A percentile compares a stretch with the other conserved stretches of the same genome.
phyloP scores from a whole-genome alignment of 2,113 vertebrate species.

The Lota lota region DNA sequence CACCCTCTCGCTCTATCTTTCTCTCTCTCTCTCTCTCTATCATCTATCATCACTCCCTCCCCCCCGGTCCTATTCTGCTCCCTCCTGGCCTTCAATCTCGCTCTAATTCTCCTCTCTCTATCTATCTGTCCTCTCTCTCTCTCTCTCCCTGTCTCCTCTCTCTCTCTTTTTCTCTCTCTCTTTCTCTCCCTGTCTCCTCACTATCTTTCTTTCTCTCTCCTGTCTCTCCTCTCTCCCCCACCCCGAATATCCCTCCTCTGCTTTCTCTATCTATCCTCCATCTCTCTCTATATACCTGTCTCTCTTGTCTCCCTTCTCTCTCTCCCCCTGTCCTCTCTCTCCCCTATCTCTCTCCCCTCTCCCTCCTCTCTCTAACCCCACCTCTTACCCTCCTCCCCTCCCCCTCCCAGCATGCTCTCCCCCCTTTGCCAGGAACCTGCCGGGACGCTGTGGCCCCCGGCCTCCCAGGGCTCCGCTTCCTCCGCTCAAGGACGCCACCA shows the following conservation, averaged over 20 bases:
- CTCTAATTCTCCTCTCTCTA: no score
- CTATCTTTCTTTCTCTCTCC: not conserved
- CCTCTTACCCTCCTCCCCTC: not conserved
- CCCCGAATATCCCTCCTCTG: not conserved
- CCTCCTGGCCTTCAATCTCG: no score
- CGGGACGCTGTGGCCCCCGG: conserved; percentile 66
- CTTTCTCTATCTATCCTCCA: not conserved
- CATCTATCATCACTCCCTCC: no score
- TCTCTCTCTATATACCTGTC: not conserved
- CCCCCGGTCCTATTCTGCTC: no score
- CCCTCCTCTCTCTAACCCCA: not conserved
- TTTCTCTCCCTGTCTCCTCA: no score
- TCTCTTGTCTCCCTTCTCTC: conserved; percentile 2
- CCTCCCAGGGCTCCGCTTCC: conserved; percentile 42
- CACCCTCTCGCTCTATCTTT: no score
- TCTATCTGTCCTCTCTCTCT: no score
- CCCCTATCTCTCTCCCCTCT: not conserved
- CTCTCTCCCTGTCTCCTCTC: no score
- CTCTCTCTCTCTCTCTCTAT: no score
- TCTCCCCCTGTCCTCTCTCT: not conserved
- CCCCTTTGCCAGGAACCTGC: conserved; percentile 65
- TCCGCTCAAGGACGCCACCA: conserved; percentile 24
- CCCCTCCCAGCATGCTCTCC: conserved; percentile 50
- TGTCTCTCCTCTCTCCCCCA: not conserved
- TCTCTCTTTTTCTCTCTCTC: no score